Base-by-base conservation (phyloP, 2,113 vertebrate genomes). In the Vimba vimba region DNA sequence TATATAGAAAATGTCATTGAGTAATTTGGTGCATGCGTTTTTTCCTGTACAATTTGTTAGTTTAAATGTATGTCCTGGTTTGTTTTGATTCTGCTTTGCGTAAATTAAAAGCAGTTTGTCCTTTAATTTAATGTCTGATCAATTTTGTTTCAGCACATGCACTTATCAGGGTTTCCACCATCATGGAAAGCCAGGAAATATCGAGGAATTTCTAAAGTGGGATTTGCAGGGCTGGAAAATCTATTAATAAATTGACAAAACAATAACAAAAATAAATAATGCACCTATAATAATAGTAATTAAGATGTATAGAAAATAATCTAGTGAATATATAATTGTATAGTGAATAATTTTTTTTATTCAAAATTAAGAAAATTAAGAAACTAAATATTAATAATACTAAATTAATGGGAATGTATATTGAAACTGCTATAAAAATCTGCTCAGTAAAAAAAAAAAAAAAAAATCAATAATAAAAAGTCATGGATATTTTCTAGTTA, bases 21-120 rank as follows among this genome's bases (percentile, higher is more conserved):
- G 13, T 47, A 85, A n/a, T 12, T 57, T 43, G 50, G 36, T 79
- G 84, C 84, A 85, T 69, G 84, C 25, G 39, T 4, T 39, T 64
- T 87, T 84, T 25, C 33, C n/a, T 82, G 30, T 86, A 83, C 15
- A 77, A 10, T 39, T 77, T 30, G 23, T 76, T 74, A 27, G 10
- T 27, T 52, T n/a, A 69, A 25, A 43, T 55, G 62, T 84, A 15
- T 60, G 33, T 45, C 25, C 6, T 21, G 30, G 25, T 57, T 66
- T 84, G 43, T 74, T 57, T 64, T 80, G 55, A 33, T 57, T 30
- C 57, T 80, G 82, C 64, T 52, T 71, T 25, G 62, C 33, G 52
- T 81, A 52, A 43, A 85, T 85, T 74, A 84, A 84, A 80, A n/a
- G 33, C 21, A 57, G 57, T 6, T 33, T 80, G 33, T 57, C 30